These are phyloP conservation scores for Drosophila anomelani DNA, from an alignment of 2,888 invertebrate species.

Conservation along the genomic window DNA sequence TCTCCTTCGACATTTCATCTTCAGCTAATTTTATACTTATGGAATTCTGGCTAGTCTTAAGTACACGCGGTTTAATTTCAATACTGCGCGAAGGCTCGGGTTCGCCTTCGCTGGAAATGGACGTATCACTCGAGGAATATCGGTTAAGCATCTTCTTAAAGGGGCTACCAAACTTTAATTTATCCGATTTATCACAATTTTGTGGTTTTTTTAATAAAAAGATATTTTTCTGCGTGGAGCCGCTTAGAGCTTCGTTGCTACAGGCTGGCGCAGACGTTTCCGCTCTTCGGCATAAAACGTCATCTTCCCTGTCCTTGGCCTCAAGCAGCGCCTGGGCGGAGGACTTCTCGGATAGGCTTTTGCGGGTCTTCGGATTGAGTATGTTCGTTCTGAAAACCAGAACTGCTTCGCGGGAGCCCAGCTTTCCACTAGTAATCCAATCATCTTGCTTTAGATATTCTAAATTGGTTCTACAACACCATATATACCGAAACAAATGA, in stretches of 20 bases:
- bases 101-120: constrained; percentile 82
- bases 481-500: neutral
- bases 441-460: constrained; percentile 60
- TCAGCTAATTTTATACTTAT: constrained; percentile 30
- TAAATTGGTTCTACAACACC: constrained; percentile 25
- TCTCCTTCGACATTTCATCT: constrained; percentile 50
- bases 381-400: constrained; percentile 88
- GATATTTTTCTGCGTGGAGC: constrained; percentile 41
- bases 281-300: neutral
- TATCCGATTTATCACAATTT: constrained; percentile 37
- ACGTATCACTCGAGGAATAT: constrained; percentile 82
- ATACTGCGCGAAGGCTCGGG: constrained; percentile 54
- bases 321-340: constrained; percentile 38
- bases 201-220: constrained; percentile 41
- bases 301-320: constrained; percentile 35
- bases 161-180: constrained; percentile 22
- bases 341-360: constrained; percentile 45
- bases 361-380: constrained; percentile 82
- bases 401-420: constrained; percentile 88
- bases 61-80: constrained; percentile 40
- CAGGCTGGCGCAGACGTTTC: constrained; percentile 22
- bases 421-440: constrained; percentile 87
- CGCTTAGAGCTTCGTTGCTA: constrained; percentile 31
- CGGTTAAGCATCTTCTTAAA: constrained; percentile 53
- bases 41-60: constrained; percentile 42